Conservation (phyloP, 2,888 invertebrate genomes). For the Campopleginae sp. region DNA sequence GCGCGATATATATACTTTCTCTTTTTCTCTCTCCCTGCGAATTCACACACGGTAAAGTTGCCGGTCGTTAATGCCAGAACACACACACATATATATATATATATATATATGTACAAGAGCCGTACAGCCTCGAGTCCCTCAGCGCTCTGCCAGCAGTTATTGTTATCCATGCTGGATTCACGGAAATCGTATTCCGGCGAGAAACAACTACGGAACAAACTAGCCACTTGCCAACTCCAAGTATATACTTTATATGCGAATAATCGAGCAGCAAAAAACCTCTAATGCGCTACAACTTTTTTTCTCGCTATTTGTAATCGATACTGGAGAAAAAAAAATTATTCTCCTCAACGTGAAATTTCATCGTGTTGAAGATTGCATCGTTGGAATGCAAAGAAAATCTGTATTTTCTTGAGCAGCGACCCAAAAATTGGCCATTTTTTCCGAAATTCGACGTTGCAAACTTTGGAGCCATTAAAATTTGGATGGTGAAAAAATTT, state of each 20-base stretch:
- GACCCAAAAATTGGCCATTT: too few relatives aligned
- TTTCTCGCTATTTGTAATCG: not conserved
- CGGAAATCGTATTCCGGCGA: slow-evolving; percentile 40
- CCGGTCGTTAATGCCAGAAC: slow-evolving; percentile 62
- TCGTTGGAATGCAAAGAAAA: too few relatives aligned
- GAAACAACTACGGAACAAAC: not conserved
- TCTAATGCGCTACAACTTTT: not conserved
- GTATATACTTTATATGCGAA: not conserved
- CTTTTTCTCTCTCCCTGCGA: not conserved
- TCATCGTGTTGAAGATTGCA: not conserved
- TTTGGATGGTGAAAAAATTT: too few relatives aligned
- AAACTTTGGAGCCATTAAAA: too few relatives aligned
- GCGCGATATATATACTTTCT: slow-evolving; percentile 32
- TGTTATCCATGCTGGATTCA: slow-evolving; percentile 64
- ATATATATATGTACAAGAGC: not conserved
- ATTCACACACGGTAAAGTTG: slow-evolving; percentile 48
- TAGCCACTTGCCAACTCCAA: not conserved
- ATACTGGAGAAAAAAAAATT: not conserved
- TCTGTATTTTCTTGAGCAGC: too few relatives aligned
- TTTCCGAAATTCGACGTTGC: too few relatives aligned
- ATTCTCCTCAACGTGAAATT: not conserved
- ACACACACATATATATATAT: not conserved
- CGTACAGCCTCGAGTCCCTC: slow-evolving; percentile 9
- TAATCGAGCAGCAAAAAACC: not conserved
- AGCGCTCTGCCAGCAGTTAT: slow-evolving; percentile 51